A percentile compares a stretch with the other conserved stretches of the same genome.
phyloP scores from a whole-genome alignment of 2,113 vertebrate species.

The Leiothrix lutea region DNA sequence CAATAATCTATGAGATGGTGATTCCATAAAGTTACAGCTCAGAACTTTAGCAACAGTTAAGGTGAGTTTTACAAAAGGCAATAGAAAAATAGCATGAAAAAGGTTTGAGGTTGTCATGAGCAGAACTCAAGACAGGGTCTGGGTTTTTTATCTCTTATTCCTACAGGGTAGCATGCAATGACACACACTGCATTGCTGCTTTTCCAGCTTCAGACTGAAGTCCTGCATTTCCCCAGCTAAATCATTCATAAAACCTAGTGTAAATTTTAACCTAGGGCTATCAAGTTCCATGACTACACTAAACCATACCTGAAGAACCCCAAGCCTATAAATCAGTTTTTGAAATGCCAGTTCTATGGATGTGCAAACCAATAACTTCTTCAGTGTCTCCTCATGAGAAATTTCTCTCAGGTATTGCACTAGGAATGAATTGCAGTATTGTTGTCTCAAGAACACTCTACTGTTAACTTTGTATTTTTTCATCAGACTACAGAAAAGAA shows the following conservation, averaged over 20 bases:
- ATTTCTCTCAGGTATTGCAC: neutral
- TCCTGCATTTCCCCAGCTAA: neutral
- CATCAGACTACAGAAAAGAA: neutral
- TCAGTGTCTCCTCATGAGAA: neutral
- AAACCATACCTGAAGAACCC: neutral
- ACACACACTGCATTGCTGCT: neutral
- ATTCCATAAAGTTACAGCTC: neutral
- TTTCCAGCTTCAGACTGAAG: neutral
- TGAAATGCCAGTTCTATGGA: neutral
- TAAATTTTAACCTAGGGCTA: neutral
- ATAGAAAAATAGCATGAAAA: neutral
- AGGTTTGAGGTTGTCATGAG: neutral
- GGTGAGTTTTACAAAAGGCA: neutral
- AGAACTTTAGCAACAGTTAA: neutral
- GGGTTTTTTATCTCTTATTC: neutral
- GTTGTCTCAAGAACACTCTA: neutral
- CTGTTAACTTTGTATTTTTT: neutral
- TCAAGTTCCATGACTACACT: neutral
- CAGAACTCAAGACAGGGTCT: neutral
- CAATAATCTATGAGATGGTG: neutral
- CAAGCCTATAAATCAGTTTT: neutral
- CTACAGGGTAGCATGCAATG: neutral
- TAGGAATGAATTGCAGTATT: neutral
- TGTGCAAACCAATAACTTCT: neutral
- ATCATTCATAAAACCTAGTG: neutral